Evolutionary conservation across 2,797 vertebrate genomes (phyloP).

Genomic region (Sorex maritimensis): DNA sequence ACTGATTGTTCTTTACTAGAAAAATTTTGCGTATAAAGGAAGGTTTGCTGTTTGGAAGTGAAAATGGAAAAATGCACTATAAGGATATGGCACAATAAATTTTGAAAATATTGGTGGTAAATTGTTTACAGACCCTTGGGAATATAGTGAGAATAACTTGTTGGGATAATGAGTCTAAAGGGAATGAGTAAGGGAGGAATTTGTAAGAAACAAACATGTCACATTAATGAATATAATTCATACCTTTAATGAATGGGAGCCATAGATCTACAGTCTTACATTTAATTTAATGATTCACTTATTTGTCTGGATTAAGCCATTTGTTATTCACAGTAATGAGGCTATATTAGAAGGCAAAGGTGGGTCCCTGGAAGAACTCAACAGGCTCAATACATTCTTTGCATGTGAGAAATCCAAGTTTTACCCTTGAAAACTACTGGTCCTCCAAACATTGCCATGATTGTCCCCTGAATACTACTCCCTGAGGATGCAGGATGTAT

Average conservation of each 20-base stretch:
- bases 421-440: no score
- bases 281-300: background rate
- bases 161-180: background rate
- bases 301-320: background rate
- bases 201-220: background rate
- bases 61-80: background rate
- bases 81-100: background rate
- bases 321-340: background rate
- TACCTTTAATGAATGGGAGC: background rate
- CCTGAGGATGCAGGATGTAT: no score
- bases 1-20: background rate
- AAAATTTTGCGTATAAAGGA: background rate
- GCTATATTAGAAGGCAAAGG: background rate
- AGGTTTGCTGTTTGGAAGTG: background rate
- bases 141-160: background rate
- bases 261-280: background rate
- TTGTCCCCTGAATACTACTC: no score
- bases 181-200: accelerated
- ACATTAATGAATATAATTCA: background rate
- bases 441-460: no score
- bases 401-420: no score
- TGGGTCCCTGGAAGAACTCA: no score
- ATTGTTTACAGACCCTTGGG: background rate
- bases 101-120: background rate
- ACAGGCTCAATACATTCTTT: no score